Base-by-base conservation (phyloP, 64 coral and sea anemone genomes). In the Actinia tenebrosa region DNA sequence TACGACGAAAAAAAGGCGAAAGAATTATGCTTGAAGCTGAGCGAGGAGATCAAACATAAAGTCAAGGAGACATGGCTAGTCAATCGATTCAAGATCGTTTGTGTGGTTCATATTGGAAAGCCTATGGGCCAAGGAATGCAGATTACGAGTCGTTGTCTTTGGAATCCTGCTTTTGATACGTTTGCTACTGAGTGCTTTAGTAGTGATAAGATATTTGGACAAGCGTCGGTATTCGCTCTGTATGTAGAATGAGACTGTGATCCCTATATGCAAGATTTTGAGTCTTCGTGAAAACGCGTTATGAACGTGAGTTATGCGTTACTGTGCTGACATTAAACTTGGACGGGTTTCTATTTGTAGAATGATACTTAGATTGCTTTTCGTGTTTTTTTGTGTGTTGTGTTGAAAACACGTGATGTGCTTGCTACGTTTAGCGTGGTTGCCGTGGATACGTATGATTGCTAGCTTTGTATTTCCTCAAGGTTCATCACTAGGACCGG, bases 31-130 rank as follows among this genome's bases (percentile, higher is more conserved):
- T n/a, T 87, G 2, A 80, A 87, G 58, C 26, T 92, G 19, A 83
- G 90, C 44, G 90, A 92, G 2, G 84, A 87, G 62, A 87, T 92
- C 22, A 92, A 92, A 86, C 44, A 9, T 0, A 92, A 92, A 83
- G 79, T 87, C 0, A 92, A 92, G 26, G 85, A 78, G 19, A 80
- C 55, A 5, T 27, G 45, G 56, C 42, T 80, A 8, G 83, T 85
- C 1, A 61, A 87, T 16, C 85, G 90, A 2, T 92, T 85, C n/a
- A 92, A 92, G 85, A 30, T 86, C 26, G 90, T 91, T 20, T 91
- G 90, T 44, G 46, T 91, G 27, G 90, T 92, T 1, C 64, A 86
- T 62, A 84, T 92, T 19, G 86, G 90, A 16, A 86, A 92, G 53
- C 77, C 50, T 43, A 26, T 71, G 1, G 85, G 79, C 10, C 90